Percentiles rank a stretch among this genome's conserved stretches.
phyloP scores from a whole-genome alignment of 2,113 vertebrate species.

The Toxotes jaculatrix region DNA sequence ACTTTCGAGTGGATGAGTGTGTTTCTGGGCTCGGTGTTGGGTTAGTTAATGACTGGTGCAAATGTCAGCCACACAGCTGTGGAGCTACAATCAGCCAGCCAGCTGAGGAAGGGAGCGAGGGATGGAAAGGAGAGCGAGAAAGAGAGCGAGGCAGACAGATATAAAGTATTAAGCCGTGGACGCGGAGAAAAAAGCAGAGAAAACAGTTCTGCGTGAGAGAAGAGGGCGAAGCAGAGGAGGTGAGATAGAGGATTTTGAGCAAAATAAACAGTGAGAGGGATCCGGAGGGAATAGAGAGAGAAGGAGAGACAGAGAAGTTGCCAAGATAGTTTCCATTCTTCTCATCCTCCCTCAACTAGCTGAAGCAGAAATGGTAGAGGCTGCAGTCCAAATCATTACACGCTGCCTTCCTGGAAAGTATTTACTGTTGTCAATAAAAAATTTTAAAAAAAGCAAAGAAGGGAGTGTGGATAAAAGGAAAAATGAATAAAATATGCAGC shows the following conservation, averaged over 20 bases:
- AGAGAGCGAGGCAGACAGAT: conserved; percentile 48
- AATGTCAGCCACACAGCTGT: conserved; percentile 74
- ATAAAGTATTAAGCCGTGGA: conserved; percentile 56
- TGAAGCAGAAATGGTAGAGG: conserved; percentile 64
- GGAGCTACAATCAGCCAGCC: conserved; percentile 73
- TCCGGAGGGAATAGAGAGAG: conserved; percentile 64
- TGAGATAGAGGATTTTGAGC: conserved; percentile 67
- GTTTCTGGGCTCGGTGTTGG: conserved; percentile 72
- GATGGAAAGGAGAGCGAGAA: conserved; percentile 20
- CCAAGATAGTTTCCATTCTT: conserved; percentile 79
- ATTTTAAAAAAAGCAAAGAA: conserved; percentile 32
- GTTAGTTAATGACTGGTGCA: conserved; percentile 80
- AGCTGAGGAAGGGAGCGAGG: conserved; percentile 63
- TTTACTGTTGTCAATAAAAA: conserved; percentile 66
- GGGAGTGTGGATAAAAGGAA: conserved; percentile 17
- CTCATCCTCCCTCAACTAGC: conserved; percentile 65
- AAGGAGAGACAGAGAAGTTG: conserved; percentile 65
- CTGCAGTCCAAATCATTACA: conserved; percentile 71
- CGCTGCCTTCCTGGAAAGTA: conserved; percentile 73
- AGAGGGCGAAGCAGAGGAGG: conserved; percentile 57
- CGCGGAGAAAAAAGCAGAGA: conserved; percentile 34
- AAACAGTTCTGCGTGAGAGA: conserved; percentile 46
- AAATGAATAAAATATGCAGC: conserved; percentile 37
- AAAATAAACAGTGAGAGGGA: conserved; percentile 67
- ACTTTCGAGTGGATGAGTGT: conserved; percentile 69